These are phyloP conservation scores for Mesochorus sp. DNA, from an alignment of 2,888 invertebrate species.

Conservation along the genomic window DNA sequence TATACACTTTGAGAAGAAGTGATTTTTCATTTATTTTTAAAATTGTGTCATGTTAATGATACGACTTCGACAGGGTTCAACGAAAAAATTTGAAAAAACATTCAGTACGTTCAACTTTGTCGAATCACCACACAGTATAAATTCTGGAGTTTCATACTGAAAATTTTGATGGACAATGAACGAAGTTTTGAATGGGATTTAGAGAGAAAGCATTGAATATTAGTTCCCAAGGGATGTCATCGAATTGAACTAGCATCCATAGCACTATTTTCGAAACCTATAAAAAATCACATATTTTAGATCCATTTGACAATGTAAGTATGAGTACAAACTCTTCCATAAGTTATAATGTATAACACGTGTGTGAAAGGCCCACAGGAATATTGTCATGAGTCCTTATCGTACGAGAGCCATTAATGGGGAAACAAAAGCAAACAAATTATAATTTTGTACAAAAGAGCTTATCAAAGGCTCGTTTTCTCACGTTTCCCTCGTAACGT, in stretches of 20 bases:
- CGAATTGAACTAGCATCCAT: too few relatives aligned
- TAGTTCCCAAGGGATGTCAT: constrained; percentile 33
- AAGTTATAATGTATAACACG: too few relatives aligned
- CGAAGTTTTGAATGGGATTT: constrained; percentile 9
- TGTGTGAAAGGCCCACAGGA: too few relatives aligned
- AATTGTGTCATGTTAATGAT: too few relatives aligned
- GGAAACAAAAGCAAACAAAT: background rate
- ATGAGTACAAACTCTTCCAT: too few relatives aligned
- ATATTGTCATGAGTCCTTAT: background rate
- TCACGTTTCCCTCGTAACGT: constrained; percentile 31
- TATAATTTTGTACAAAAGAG: background rate
- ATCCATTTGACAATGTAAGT: too few relatives aligned
- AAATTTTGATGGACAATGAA: constrained; percentile 43
- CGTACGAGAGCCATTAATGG: background rate
- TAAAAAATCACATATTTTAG: too few relatives aligned
- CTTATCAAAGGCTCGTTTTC: background rate
- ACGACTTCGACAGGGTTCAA: too few relatives aligned
- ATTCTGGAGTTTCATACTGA: constrained; percentile 12
- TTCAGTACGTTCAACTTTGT: constrained; percentile 21
- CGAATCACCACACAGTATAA: background rate
- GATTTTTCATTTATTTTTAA: too few relatives aligned
- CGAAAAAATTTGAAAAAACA: too few relatives aligned
- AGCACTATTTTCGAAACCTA: too few relatives aligned
- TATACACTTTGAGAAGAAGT: background rate
- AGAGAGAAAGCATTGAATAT: constrained; percentile 47